Conservation (phyloP, 2,113 vertebrate species). For the Oreochromis tanganicae region DNA sequence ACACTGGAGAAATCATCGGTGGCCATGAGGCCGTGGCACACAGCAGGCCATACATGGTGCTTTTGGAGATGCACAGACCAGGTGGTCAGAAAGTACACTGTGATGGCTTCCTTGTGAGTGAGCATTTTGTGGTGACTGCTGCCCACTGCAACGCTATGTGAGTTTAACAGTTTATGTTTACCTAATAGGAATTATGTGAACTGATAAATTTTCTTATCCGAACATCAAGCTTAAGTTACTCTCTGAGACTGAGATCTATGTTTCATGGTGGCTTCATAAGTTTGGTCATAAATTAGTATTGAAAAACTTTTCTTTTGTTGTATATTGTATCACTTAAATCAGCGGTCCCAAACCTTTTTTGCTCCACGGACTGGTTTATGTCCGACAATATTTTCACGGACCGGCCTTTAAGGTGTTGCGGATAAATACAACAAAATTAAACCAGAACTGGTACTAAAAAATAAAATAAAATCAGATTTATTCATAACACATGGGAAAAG, state of each 20-base stretch:
- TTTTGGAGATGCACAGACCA: fast-evolving
- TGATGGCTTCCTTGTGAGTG: slow-evolving; percentile 53
- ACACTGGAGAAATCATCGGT: background rate
- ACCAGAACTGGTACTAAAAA: background rate
- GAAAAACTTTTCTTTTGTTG: background rate
- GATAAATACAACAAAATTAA: background rate
- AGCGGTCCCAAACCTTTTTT: background rate
- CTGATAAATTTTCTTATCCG: background rate
- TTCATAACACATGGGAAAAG: background rate
- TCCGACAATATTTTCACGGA: fast-evolving
- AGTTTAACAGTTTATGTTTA: background rate
- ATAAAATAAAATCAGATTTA: too few relatives aligned
- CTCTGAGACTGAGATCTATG: background rate
- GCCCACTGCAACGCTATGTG: slow-evolving; percentile 54
- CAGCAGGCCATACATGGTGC: slow-evolving; percentile 1
- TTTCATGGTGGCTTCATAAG: background rate
- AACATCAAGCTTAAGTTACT: fast-evolving
- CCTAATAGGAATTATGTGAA: background rate
- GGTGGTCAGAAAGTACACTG: fast-evolving
- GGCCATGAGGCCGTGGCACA: background rate
- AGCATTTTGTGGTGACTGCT: slow-evolving; percentile 62
- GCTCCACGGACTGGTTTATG: background rate
- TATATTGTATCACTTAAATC: background rate
- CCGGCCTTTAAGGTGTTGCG: background rate
- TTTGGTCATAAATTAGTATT: background rate